Percentiles rank a stretch among this genome's conserved stretches.
These are phyloP conservation scores for Drosophila watanabei DNA, from an alignment of 1,140 invertebrate genomes.

Conservation along the genomic window DNA sequence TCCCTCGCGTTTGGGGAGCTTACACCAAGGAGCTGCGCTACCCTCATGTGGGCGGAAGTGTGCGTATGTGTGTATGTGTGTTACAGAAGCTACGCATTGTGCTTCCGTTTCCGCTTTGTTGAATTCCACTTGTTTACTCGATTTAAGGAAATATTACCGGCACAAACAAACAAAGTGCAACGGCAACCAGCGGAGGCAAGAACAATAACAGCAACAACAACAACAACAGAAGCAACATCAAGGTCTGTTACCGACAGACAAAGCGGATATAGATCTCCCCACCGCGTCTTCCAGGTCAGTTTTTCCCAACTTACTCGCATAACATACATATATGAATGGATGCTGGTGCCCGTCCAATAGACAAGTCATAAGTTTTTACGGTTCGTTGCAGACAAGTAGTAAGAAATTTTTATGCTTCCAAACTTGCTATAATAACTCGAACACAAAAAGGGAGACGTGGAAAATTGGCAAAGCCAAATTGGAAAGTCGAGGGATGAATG, in stretches of 20 bases:
- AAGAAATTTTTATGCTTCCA: constrained; percentile 81
- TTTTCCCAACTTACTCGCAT: background rate
- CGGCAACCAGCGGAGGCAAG: constrained; percentile 38
- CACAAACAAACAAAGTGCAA: constrained; percentile 82
- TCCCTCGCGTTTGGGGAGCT: constrained; percentile 54
- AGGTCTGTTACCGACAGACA: constrained; percentile 28
- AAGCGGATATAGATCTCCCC: constrained; percentile 54
- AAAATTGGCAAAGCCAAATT: constrained; percentile 23
- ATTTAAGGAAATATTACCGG: constrained; percentile 84
- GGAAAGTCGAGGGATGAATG: constrained; percentile 38
- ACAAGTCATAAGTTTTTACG: constrained; percentile 82
- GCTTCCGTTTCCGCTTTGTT: constrained; percentile 84
- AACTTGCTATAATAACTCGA: constrained; percentile 77
- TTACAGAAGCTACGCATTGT: constrained; percentile 73
- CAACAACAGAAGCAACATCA: constrained; percentile 14
- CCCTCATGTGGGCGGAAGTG: constrained; percentile 27
- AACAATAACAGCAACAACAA: constrained; percentile 11
- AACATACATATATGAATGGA: constrained; percentile 3
- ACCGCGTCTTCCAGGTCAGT: constrained; percentile 37
- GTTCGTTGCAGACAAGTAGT: constrained; percentile 77
- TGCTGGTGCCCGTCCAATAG: constrained; percentile 61
- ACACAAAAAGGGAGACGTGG: constrained; percentile 32
- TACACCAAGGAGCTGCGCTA: constrained; percentile 51
- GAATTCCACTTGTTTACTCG: constrained; percentile 83
- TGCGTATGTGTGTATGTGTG: constrained; percentile 43